phyloP scores from a whole-genome alignment of 2,888 invertebrate genomes.

The Caenorhabditis imperialis region DNA sequence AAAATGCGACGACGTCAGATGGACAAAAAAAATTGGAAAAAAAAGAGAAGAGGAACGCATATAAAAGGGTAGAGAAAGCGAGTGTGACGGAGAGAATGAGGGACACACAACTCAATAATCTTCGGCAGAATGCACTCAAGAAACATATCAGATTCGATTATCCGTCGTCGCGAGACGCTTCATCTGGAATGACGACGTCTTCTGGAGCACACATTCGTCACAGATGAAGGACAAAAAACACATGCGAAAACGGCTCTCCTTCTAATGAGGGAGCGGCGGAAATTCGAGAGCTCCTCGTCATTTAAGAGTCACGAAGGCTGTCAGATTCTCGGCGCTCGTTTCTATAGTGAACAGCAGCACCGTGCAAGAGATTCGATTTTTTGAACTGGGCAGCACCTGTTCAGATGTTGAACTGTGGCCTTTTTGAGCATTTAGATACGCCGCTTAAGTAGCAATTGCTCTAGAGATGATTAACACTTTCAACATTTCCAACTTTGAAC shows the following conservation, averaged over 20 bases:
- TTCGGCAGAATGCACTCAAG: slow-evolving; percentile 34
- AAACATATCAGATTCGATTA: slow-evolving; percentile 42
- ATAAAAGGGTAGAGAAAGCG: not conserved
- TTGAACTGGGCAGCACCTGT: too few species aligned
- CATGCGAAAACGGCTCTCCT: not conserved
- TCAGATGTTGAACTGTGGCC: too few species aligned
- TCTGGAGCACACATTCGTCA: slow-evolving; percentile 19
- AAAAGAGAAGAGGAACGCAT: slow-evolving; percentile 10
- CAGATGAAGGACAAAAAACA: not conserved
- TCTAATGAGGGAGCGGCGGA: slow-evolving; percentile 8
- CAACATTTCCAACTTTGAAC: too few species aligned
- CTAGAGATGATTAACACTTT: too few species aligned
- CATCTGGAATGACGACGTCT: too few species aligned
- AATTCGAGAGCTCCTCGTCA: slow-evolving; percentile 15
- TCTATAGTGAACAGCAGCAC: slow-evolving; percentile 9
- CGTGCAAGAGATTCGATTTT: not conserved
- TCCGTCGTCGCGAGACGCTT: not conserved
- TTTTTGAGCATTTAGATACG: too few species aligned
- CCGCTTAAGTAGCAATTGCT: too few species aligned
- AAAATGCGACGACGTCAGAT: slow-evolving; percentile 16
- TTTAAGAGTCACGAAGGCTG: slow-evolving; percentile 20
- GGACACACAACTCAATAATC: slow-evolving; percentile 21
- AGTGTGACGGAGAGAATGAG: not conserved
- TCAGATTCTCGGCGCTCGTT: slow-evolving; percentile 18
- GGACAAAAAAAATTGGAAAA: not conserved